These are phyloP conservation scores for Invenusta paracnida DNA, from an alignment of 2,888 invertebrate species.

Conservation along the genomic window DNA sequence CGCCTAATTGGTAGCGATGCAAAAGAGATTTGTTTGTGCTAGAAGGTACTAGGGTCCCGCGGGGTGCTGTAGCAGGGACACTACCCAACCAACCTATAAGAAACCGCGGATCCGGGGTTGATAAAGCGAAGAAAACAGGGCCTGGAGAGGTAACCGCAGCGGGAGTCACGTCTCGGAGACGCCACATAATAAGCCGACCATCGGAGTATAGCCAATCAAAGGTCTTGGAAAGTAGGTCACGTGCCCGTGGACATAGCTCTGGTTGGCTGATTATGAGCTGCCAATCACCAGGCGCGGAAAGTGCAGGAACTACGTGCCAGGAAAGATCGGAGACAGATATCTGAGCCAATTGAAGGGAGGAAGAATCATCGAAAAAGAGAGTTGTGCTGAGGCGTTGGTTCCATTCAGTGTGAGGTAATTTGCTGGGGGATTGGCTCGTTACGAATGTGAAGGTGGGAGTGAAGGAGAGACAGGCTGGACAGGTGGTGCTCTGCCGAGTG, in stretches of 20 bases:
- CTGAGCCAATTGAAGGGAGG: neutral
- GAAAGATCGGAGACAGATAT: neutral
- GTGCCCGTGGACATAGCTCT: neutral
- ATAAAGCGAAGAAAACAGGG: neutral
- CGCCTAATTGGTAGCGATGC: neutral
- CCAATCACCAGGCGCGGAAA: neutral
- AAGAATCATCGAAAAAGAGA: neutral
- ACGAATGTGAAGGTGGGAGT: neutral
- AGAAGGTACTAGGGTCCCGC: neutral
- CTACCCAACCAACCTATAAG: neutral
- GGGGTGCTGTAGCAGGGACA: neutral
- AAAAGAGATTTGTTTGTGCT: neutral
- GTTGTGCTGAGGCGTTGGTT: neutral
- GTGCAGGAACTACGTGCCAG: neutral
- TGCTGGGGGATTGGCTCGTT: neutral
- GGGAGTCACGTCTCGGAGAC: neutral
- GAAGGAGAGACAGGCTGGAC: neutral
- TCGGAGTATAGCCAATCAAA: neutral
- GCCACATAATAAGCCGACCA: neutral
- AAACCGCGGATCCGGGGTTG: neutral
- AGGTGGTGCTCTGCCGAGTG: neutral
- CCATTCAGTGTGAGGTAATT: neutral
- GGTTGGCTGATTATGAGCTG: conserved; percentile 21
- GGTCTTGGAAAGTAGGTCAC: neutral
- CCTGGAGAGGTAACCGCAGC: neutral